Evolutionary conservation across 1,140 invertebrate species (phyloP), one percentile per base, ranked within the genome.

Genomic region (Paralvinella palmiformis): DNA sequence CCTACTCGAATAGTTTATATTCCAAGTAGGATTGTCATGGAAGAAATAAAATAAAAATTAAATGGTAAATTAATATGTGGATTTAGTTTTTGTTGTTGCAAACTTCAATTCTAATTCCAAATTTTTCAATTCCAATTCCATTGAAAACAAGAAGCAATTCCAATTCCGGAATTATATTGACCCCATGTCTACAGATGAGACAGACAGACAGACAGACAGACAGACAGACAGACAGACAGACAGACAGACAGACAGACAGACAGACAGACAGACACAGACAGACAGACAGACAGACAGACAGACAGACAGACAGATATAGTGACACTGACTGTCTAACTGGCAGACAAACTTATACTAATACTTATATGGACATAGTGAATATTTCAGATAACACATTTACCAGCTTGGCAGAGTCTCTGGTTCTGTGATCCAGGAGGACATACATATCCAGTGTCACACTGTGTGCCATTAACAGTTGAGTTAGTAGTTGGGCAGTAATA

Each of bases 361-460:
- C n/a, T n/a, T n/a, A n/a, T n/a, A n/a, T n/a, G n/a, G n/a, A n/a
- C n/a, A n/a, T n/a, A n/a, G n/a, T n/a, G n/a, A n/a, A n/a, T n/a
- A n/a, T n/a, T n/a, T n/a, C n/a, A n/a, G n/a, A n/a, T n/a, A 32
- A 56, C 20, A 24, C 20, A 55, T 64, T 64, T 24, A 76, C 75
- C 75, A 50, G 75, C 72, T 62, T 70, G 70, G 68, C 76, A 78
- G 36, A 73, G 63, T 15, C 71, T 73, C 63, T 74, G 67, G 35
- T 72, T 71, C 35, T 69, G 65, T n/a, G 74, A 69, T 7, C 77
- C 75, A 5, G 62, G 64, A 13, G 73, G 75, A 67, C 77, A 79
- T 57, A 71, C 72, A 52, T 72, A 69, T 17, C 75, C 75, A 32
- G 69, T 63, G 20, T 69, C 63, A 68, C 77, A 79, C 45, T 76